Evolutionary conservation across 2,888 invertebrate species (phyloP), one percentile per base, ranked within the genome.

Genomic region (Platycheirus albimanus): DNA sequence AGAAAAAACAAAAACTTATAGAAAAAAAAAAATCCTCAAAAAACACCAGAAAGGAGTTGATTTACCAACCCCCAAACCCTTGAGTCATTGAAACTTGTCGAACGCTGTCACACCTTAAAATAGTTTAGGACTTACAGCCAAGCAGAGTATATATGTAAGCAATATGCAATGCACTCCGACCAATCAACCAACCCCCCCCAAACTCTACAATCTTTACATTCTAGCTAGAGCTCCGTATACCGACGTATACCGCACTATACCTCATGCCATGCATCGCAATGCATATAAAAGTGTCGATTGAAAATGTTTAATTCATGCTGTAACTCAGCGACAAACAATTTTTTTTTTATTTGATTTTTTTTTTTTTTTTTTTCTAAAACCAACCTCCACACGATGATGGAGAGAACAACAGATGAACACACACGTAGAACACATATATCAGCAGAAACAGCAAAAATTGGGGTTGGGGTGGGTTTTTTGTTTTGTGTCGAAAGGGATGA

Each of bases 291-390:
- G 83, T 83, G 83, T 83, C 83, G 83, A 83, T 83, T 83, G 83
- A 83, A 83, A 83, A 83, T 83, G 83, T 83, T 83, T 83, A 83
- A 83, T 83, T 83, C 78, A 83, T 78, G 69, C 72, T 64, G 78
- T 69, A 83, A 78, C 83, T 83, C 83, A 83, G 83, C 69, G 83
- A 78, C 83, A 83, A 78, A 77, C 77, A 80, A 67, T 63, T 54
- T 75, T 64, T 58, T 66, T 64, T 69, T 74, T n/a, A n/a, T n/a
- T n/a, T n/a, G n/a, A n/a, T n/a, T n/a, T 63, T 54, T 75, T 64
- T 58, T 66, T 64, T 69, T 74, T 63, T 54, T 75, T 64, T 58
- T 66, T 64, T 69, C 69, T 56, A 64, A 78, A 72, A 56, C 63
- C 72, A 67, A 67, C 78, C 69, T 36, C 49, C 41, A 11, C 56